A percentile compares a stretch with the other conserved stretches of the same genome.
These are phyloP conservation scores for Tenebrio molitor DNA, from an alignment of 1,140 invertebrate species.

Conservation along the genomic window DNA sequence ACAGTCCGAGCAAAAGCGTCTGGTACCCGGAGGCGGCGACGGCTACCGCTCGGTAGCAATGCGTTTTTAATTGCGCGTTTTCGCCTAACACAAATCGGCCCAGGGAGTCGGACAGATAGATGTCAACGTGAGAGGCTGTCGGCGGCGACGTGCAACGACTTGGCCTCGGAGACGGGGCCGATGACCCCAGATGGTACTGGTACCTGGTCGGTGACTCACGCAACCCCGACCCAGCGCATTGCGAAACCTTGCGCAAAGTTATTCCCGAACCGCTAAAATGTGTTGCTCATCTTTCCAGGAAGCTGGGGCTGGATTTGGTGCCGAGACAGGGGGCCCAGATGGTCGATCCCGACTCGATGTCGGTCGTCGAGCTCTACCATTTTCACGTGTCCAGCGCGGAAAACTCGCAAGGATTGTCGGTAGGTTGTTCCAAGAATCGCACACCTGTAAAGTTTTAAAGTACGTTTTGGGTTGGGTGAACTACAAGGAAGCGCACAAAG, in stretches of 20 bases:
- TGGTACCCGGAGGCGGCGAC: neutral
- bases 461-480: too few relatives aligned
- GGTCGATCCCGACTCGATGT: constrained; percentile 89
- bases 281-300: too few relatives aligned
- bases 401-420: constrained; percentile 81
- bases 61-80: constrained; percentile 29
- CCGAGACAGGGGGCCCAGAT: constrained; percentile 88
- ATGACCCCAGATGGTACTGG: constrained; percentile 11
- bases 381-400: constrained; percentile 88
- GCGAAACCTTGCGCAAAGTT: neutral
- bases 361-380: constrained; percentile 89
- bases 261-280: too few relatives aligned
- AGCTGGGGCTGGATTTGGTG: constrained; percentile 92
- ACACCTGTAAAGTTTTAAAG: too few relatives aligned
- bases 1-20: constrained; percentile 18
- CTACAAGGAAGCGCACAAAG: too few relatives aligned
- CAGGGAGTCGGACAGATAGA: neutral
- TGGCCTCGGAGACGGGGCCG: constrained; percentile 8
- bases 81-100: neutral
- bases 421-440: constrained; percentile 68
- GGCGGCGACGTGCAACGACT: neutral
- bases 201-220: neutral
- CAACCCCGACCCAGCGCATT: neutral
- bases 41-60: constrained; percentile 7
- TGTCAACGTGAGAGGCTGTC: neutral